Base-by-base conservation (phyloP, 2,797 vertebrate genomes). In the Gobionotothen gibberifrons region DNA sequence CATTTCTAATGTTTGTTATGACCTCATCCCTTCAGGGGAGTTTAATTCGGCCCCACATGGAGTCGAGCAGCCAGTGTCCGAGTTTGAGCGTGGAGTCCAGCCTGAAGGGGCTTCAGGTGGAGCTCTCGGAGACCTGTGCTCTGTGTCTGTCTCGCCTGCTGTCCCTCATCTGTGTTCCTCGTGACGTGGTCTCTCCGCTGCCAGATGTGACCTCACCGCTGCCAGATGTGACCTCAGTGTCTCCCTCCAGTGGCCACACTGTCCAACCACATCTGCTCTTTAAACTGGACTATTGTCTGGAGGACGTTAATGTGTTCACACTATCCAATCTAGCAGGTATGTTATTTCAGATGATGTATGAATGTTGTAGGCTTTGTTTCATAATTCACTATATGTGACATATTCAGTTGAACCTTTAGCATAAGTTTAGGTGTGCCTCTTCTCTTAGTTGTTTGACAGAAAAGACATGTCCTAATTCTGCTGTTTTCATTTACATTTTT, bases 221-320 rank as follows among this genome's bases (percentile, higher is more conserved):
- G 52, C 55, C 87, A 17, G 79, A 84, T 40, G 72, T 79, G 36
- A 76, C 79, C 17, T 43, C 75, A 8, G 74, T 56, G 29, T 78
- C 85, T 76, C 87, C 83, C 48, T 32, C 75, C 47, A 36, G 51
- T 67, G 84, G 84, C 2, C 58, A 82, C 15, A 26, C 42, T 7
- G n/a, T 40, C 58, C 72, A 76, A 12, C 82, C 89, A 13, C 91
- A 93, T 1, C 85, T 96, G 65, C 91, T 97, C 32, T 97, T 96
- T 93, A 97, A 96, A 84, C 92, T 98, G 77, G 95, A 99, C 81
- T 92, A 97, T 69, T 94, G 94, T 83, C 94, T 99, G 90, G 96
- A 99, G 63, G 96, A 99, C 0, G 94, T 97, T 60, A 98, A 98
- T 66, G 85, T 98, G 72, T 99, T 98, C 90, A 97, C 97, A 0